Conservation (phyloP, 2,888 invertebrate species). For the Thyatira batis region DNA sequence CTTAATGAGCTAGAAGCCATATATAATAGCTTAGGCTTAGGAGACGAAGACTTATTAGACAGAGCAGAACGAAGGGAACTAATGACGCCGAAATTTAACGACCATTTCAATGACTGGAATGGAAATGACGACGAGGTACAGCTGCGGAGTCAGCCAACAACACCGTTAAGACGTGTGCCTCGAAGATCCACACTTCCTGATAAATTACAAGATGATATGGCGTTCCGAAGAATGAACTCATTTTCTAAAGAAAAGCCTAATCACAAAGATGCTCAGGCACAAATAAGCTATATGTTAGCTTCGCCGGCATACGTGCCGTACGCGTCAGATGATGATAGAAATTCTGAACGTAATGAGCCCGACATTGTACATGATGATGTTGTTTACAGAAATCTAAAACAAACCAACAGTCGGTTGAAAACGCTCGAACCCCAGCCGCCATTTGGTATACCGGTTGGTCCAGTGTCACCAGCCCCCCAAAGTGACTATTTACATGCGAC, state of each 20-base stretch:
- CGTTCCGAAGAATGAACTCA: slow-evolving; percentile 87
- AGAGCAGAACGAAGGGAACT: slow-evolving; percentile 89
- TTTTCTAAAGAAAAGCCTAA: slow-evolving; percentile 76
- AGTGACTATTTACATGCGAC: slow-evolving; percentile 92
- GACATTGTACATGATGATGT: slow-evolving; percentile 93
- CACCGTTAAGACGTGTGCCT: slow-evolving; percentile 65
- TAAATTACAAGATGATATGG: slow-evolving; percentile 90
- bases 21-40: slow-evolving; percentile 92
- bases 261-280: slow-evolving; percentile 66
- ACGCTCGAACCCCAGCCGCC: slow-evolving; percentile 92
- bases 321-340: slow-evolving; percentile 73
- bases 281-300: slow-evolving; percentile 86
- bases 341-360: slow-evolving; percentile 87
- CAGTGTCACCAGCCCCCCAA: slow-evolving; percentile 89
- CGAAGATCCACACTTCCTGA: slow-evolving; percentile 83
- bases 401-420: slow-evolving; percentile 87
- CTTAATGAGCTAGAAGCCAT: slow-evolving; percentile 95
- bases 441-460: slow-evolving; percentile 94
- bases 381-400: slow-evolving; percentile 89
- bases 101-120: slow-evolving; percentile 77
- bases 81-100: slow-evolving; percentile 79
- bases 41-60: slow-evolving; percentile 91
- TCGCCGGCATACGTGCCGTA: slow-evolving; percentile 85
- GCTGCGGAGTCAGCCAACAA: slow-evolving; percentile 72
- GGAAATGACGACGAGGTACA: slow-evolving; percentile 75